These are phyloP conservation scores for Corvus hawaiiensis DNA, from an alignment of 2,113 vertebrate genomes.

Conservation along the genomic window DNA sequence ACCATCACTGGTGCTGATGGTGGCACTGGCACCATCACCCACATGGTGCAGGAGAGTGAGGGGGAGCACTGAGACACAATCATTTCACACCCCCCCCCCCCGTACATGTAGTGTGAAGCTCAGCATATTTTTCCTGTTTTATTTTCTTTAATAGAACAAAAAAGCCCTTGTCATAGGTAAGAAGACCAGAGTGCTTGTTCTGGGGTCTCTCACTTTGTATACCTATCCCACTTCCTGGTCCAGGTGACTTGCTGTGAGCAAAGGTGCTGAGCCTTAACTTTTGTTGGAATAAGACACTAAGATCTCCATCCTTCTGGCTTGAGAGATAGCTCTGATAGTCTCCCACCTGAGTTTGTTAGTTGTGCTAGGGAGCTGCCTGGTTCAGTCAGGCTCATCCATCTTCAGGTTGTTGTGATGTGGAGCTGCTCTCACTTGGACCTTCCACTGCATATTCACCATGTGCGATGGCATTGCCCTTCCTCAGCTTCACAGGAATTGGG, in stretches of 20 bases:
- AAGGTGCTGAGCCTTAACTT: not conserved
- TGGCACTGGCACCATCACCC: not conserved
- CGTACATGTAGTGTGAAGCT: rapidly evolving
- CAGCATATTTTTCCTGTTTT: not conserved
- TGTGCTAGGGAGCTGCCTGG: not conserved
- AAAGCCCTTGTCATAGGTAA: not conserved
- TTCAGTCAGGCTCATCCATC: not conserved
- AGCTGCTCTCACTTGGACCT: not conserved
- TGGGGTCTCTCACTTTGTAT: not conserved
- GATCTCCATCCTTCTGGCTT: not conserved
- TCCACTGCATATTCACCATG: not conserved
- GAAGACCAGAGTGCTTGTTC: not conserved
- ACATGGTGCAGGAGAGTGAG: rapidly evolving
- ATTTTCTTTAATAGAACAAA: not conserved
- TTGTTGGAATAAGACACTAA: not conserved
- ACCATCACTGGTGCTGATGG: not conserved
- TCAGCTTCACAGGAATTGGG: not conserved
- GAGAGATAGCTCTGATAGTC: not conserved
- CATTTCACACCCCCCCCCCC: rapidly evolving
- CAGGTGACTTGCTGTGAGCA: not conserved
- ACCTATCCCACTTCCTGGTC: not conserved
- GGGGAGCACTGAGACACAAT: not conserved
- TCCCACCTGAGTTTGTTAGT: not conserved
- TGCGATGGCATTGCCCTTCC: not conserved
- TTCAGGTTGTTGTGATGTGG: rapidly evolving